Percentiles rank a stretch among this genome's conserved stretches.
Evolutionary conservation across 53 echinoderm and acorn worm species (phyloP).

Genomic region (Echinometra lucunter): DNA sequence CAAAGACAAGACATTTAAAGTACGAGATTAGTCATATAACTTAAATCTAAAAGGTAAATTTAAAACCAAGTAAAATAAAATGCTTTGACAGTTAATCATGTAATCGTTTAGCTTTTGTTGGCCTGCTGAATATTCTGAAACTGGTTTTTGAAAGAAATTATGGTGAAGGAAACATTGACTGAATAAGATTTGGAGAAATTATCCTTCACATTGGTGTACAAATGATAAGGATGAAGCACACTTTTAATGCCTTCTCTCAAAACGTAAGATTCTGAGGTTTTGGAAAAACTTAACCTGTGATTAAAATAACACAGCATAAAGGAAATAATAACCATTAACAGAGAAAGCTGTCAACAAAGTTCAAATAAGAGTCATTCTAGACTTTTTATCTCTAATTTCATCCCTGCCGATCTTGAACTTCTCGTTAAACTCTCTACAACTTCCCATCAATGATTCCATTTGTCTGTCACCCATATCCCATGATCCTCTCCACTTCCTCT

Average conservation of each 20-base stretch:
- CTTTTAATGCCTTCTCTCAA: neutral
- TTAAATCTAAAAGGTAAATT: too few species aligned
- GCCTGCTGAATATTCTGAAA: too few species aligned
- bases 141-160: too few species aligned
- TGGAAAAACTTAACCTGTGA: neutral
- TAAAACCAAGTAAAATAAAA: too few species aligned
- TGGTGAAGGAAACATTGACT: too few species aligned
- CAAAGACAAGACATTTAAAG: too few species aligned
- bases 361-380: neutral
- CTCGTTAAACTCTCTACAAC: conserved; percentile 41
- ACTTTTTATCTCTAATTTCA: neutral
- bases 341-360: neutral
- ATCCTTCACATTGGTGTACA: too few species aligned
- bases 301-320: neutral
- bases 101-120: too few species aligned
- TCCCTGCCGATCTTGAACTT: conserved; percentile 62
- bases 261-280: neutral
- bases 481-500: conserved; percentile 58
- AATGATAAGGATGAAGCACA: neutral
- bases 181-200: too few species aligned
- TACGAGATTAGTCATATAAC: too few species aligned
- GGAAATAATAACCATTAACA: neutral
- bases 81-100: too few species aligned
- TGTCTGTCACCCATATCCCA: conserved; percentile 67
- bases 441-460: conserved; percentile 48